Evolutionary conservation across 2,113 vertebrate genomes (phyloP).

Genomic region (Setophaga kirtlandii): DNA sequence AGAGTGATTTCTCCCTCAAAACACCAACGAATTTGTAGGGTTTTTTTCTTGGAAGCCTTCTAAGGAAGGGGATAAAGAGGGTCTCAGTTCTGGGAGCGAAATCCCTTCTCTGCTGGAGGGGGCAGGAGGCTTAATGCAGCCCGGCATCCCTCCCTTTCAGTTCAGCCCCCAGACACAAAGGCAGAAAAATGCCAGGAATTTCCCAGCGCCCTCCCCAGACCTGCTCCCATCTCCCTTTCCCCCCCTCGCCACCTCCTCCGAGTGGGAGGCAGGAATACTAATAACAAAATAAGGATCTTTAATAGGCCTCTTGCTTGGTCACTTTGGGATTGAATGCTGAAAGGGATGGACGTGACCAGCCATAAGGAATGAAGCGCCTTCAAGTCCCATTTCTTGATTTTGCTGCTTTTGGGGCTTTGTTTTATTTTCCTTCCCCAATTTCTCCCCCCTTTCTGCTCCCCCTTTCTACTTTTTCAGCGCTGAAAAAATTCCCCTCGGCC

Average conservation of each 20-base stretch:
- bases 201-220: conserved; percentile 65
- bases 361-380: conserved; percentile 28
- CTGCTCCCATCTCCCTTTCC: neutral
- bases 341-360: neutral
- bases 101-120: conserved; percentile 37
- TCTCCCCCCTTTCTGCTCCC: neutral
- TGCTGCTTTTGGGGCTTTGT: neutral
- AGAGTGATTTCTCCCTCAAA: neutral
- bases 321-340: conserved; percentile 13
- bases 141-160: conserved; percentile 50
- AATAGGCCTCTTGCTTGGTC: neutral
- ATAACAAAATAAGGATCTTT: neutral
- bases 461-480: neutral
- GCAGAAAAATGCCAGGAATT: conserved; percentile 79
- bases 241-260: neutral
- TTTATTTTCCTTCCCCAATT: neutral
- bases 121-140: conserved; percentile 47
- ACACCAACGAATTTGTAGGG: neutral
- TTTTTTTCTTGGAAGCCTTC: neutral
- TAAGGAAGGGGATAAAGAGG: conserved; percentile 14
- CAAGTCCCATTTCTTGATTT: neutral
- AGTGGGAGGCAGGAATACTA: conserved; percentile 29
- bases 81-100: neutral
- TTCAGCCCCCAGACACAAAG: conserved; percentile 75
- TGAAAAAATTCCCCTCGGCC: neutral